Conservation (phyloP, 2,888 invertebrate genomes). For the Oligia latruncula region DNA sequence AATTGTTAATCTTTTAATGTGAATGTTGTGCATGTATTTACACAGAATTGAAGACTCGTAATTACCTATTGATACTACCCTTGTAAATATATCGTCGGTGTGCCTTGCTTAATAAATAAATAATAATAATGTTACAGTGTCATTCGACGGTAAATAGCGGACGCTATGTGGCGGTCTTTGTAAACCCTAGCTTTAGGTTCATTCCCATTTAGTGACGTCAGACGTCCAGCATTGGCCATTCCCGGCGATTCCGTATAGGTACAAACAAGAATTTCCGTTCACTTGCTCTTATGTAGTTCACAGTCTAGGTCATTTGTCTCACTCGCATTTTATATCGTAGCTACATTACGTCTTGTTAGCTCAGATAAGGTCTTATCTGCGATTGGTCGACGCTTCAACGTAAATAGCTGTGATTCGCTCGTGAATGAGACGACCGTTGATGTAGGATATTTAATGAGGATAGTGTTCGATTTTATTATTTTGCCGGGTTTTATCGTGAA, state of each 20-base stretch:
- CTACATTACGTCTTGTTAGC: conserved; percentile 52
- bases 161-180: not conserved
- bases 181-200: not conserved
- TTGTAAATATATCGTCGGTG: too few species aligned
- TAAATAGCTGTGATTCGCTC: conserved; percentile 56
- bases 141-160: not conserved
- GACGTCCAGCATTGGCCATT: not conserved
- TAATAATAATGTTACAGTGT: too few species aligned
- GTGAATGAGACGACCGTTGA: conserved; percentile 24
- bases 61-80: too few species aligned
- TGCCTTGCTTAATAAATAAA: too few species aligned
- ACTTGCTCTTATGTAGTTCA: conserved; percentile 11
- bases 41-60: too few species aligned
- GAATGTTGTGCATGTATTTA: too few species aligned
- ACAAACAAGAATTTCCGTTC: conserved; percentile 24
- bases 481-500: not conserved
- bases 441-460: conserved; percentile 1
- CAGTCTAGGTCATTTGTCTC: conserved; percentile 59
- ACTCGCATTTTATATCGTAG: conserved; percentile 26
- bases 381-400: conserved; percentile 57
- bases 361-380: conserved; percentile 60
- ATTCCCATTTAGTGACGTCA: not conserved
- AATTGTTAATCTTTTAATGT: too few species aligned
- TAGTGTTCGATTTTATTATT: not conserved
- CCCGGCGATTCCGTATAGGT: not conserved